A percentile compares a stretch with the other conserved stretches of the same genome.
These are phyloP conservation scores for Myrmecobius fasciatus DNA, from an alignment of 2,113 vertebrate genomes.

Conservation along the genomic window DNA sequence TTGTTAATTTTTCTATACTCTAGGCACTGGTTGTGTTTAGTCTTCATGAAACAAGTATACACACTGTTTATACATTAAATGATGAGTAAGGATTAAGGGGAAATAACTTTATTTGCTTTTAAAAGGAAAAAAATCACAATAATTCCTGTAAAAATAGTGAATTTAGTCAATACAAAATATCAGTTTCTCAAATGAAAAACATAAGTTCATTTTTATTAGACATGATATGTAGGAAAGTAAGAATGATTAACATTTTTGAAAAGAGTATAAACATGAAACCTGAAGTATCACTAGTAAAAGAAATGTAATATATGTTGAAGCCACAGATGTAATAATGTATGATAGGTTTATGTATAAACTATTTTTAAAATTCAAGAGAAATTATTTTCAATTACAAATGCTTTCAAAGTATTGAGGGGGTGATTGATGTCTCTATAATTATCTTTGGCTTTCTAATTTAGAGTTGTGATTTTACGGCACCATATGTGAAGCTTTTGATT, in stretches of 20 bases:
- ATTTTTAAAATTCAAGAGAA: slow-evolving; percentile 11
- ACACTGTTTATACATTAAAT: no score
- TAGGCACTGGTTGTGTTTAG: no score
- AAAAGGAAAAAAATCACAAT: slow-evolving; percentile 3
- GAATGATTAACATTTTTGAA: background rate
- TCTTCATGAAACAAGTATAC: no score
- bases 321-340: background rate
- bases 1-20: no score
- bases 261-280: background rate
- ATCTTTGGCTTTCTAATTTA: slow-evolving; percentile 11
- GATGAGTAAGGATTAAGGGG: no score
- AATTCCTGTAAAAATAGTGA: background rate
- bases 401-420: slow-evolving; percentile 30
- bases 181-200: slow-evolving; percentile 16
- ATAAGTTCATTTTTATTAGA: background rate
- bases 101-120: background rate
- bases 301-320: background rate
- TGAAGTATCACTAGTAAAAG: background rate
- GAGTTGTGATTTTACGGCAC: slow-evolving; percentile 5
- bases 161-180: slow-evolving; percentile 27
- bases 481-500: background rate
- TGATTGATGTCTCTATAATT: background rate
- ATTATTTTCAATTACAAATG: background rate
- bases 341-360: background rate
- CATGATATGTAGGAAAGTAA: background rate